Base-by-base conservation (phyloP, 2,797 vertebrate genomes). In the Sebastes variabilis region DNA sequence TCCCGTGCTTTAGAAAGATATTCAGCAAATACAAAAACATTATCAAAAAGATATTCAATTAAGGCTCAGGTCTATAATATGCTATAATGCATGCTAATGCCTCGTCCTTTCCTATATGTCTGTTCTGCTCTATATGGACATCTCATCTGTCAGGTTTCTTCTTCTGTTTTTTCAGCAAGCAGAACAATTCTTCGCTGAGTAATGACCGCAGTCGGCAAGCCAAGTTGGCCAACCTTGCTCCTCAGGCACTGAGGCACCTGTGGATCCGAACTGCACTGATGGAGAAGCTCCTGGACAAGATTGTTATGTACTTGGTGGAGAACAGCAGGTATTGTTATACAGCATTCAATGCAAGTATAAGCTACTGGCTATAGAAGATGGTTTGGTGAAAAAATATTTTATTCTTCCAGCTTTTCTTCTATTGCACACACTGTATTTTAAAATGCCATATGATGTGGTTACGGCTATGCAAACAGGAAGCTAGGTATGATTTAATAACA, bases 181-280 rank as follows among this genome's bases (percentile, higher is more conserved):
- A 97, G 81, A 98, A 96, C 90, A 98, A 97, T 88, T 95, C 93
- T 16, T 96, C 96, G 20, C 90, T 94, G 56, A 86, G 93, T 84
- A 97, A 96, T 0, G 98, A 99, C 11, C 96, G 94, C 0, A 81
- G 93, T 25, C 96, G 97, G 84, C 87, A 96, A 55, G 95, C 96
- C 0, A 97, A 97, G 90, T 75, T 96, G 76, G 95, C 96, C 73
- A 97, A 90, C 93, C 92, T 99, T 77, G 96, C 98, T 3, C 97
- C 98, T 1, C 98, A 98, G 69, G 97, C 97, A 18, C 87, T 99
- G 89, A 99, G 95, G 84, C 96, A 99, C 92, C 93, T 99, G 82
- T 99, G 99, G 99, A 98, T 99, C 87, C 97, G 98, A 88, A 99
- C 98, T 0, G 99, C 99, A 3, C 95, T 99, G 81, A 98, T 99